Evolutionary conservation across 2,797 vertebrate species (phyloP).

Genomic region (Microhierax caerulescens): DNA sequence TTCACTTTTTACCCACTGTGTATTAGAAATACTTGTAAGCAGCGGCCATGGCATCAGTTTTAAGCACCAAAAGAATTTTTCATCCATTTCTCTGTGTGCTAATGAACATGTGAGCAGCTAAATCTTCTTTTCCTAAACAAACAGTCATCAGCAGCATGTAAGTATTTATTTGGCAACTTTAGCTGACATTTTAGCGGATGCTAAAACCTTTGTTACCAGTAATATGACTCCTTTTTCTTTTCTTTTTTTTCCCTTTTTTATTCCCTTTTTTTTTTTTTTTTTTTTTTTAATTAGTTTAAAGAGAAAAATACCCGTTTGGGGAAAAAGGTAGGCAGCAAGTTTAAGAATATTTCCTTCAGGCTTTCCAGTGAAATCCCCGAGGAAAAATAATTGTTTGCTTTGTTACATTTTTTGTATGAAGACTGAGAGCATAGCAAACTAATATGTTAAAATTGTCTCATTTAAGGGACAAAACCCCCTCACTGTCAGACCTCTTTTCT

Average conservation of each 20-base stretch:
- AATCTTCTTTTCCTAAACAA: conserved; percentile 62
- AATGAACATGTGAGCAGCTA: conserved; percentile 67
- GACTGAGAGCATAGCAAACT: conserved; percentile 53
- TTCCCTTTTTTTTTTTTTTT: not conserved
- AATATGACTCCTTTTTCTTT: not conserved
- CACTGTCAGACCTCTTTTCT: not conserved
- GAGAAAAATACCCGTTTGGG: conserved; percentile 20
- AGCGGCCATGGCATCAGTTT: conserved; percentile 52
- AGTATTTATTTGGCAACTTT: conserved; percentile 75
- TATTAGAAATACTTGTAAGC: conserved; percentile 53
- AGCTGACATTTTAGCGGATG: conserved; percentile 69
- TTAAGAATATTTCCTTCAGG: conserved; percentile 58
- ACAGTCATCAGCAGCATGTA: conserved; percentile 55
- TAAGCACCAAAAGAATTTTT: conserved; percentile 60
- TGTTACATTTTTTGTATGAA: conserved; percentile 61
- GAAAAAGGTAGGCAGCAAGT: conserved; percentile 34
- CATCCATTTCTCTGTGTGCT: conserved; percentile 47
- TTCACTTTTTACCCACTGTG: conserved; percentile 54
- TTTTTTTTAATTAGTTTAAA: conserved; percentile 39
- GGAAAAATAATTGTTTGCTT: conserved; percentile 63
- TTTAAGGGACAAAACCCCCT: conserved; percentile 50
- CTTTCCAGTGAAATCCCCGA: conserved; percentile 33
- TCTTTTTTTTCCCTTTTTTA: too few relatives aligned
- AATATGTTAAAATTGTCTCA: conserved; percentile 55
- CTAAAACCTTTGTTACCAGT: conserved; percentile 66